phyloP scores from a whole-genome alignment of 2,113 vertebrate species.

The Syrrhaptes paradoxus region DNA sequence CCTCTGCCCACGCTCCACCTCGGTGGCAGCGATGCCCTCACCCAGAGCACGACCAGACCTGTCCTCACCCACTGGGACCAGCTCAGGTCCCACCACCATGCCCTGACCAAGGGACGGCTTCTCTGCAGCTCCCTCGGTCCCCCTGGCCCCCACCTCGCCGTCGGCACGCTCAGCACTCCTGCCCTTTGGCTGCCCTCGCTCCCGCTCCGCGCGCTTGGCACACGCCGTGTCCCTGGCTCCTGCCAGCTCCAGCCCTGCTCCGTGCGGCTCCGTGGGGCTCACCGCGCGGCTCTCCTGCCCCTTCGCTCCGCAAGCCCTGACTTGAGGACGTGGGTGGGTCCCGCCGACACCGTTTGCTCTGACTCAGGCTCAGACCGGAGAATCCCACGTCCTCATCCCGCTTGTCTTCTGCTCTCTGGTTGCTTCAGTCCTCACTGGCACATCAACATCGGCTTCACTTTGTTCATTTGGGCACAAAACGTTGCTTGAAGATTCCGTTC shows the following conservation, averaged over 20 bases:
- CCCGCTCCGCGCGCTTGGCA: neutral
- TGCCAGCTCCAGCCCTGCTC: neutral
- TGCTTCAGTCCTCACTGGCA: too few species aligned
- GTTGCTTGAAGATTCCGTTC: neutral
- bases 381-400: neutral
- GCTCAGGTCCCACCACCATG: rapidly evolving
- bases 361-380: neutral
- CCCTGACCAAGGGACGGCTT: neutral
- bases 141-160: rapidly evolving
- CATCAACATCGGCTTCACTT: rapidly evolving
- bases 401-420: neutral
- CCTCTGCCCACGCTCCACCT: neutral
- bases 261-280: rapidly evolving
- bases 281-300: neutral
- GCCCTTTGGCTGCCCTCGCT: neutral
- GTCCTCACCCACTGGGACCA: neutral
- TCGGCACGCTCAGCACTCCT: neutral
- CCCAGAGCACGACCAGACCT: neutral
- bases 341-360: neutral
- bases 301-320: neutral
- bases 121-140: too few species aligned
- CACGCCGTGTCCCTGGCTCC: neutral
- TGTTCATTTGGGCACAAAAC: rapidly evolving
- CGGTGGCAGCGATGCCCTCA: neutral
- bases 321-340: rapidly evolving